These are phyloP conservation scores for Agelastica alni DNA, from an alignment of 2,888 invertebrate species.

Conservation along the genomic window DNA sequence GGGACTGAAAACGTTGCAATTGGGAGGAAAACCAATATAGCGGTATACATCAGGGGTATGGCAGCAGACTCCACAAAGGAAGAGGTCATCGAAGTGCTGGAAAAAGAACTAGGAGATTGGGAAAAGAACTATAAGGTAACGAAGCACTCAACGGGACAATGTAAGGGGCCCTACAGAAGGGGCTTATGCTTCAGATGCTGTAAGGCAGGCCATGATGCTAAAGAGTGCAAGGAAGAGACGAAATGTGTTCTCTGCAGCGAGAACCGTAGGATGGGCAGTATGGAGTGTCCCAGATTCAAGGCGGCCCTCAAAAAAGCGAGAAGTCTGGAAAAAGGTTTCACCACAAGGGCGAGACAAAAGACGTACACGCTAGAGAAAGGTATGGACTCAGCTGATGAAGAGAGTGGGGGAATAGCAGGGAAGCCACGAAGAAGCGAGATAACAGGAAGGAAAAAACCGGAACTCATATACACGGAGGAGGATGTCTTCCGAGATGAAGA, in stretches of 20 bases:
- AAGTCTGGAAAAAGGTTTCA: too few relatives aligned
- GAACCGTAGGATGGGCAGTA: not conserved
- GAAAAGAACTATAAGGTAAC: not conserved
- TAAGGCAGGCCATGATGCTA: constrained; percentile 3
- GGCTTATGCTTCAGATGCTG: constrained; percentile 4
- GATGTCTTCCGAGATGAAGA: too few relatives aligned
- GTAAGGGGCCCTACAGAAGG: not conserved
- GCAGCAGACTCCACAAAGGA: not conserved
- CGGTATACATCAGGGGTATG: not conserved
- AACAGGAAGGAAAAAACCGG: too few relatives aligned
- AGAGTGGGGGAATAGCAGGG: too few relatives aligned
- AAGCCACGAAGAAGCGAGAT: too few relatives aligned
- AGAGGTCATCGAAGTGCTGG: not conserved
- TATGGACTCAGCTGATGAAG: too few relatives aligned
- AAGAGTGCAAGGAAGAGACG: constrained; percentile 2
- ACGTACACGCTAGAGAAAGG: too few relatives aligned
- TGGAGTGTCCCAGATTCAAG: too few relatives aligned
- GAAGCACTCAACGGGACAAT: not conserved
- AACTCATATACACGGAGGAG: too few relatives aligned
- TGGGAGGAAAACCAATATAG: not conserved
- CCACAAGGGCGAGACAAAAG: too few relatives aligned
- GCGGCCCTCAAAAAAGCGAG: too few relatives aligned
- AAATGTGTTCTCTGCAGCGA: constrained; percentile 1
- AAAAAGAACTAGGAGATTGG: not conserved
- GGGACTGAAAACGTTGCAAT: not conserved